A percentile compares a stretch with the other conserved stretches of the same genome.
phyloP scores from a whole-genome alignment of 2,797 vertebrate species.

The Anniella stebbinsi region DNA sequence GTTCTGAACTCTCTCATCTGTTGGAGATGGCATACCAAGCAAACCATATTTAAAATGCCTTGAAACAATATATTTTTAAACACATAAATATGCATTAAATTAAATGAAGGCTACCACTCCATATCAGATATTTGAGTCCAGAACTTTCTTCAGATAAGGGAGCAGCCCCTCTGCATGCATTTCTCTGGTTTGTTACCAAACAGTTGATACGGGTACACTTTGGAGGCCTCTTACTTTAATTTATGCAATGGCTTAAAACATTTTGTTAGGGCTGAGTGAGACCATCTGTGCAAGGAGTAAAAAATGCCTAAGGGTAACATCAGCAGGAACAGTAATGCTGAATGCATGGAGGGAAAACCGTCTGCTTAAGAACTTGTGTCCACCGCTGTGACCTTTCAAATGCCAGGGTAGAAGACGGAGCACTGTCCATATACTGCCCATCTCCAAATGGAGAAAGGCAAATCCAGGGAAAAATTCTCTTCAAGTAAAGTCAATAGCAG shows the following conservation, averaged over 20 bases:
- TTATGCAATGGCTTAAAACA: slow-evolving; percentile 83
- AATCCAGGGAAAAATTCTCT: not conserved
- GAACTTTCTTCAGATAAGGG: slow-evolving; percentile 2
- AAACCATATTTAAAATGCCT: not conserved
- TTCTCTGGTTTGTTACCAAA: slow-evolving; percentile 55
- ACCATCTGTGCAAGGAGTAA: slow-evolving; percentile 83
- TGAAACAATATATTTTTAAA: not conserved
- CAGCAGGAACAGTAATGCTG: slow-evolving; percentile 76
- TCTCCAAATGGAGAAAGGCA: slow-evolving; percentile 67
- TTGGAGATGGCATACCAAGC: not conserved
- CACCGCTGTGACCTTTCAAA: slow-evolving; percentile 79
- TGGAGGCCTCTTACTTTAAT: slow-evolving; percentile 80
- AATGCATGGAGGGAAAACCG: slow-evolving; percentile 70
- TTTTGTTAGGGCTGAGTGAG: slow-evolving; percentile 84
- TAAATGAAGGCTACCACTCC: too few species aligned
- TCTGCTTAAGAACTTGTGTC: slow-evolving; percentile 71
- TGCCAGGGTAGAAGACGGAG: slow-evolving; percentile 68
- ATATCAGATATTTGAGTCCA: not conserved
- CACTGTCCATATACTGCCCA: slow-evolving; percentile 70
- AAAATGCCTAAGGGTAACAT: slow-evolving; percentile 83
- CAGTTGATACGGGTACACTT: slow-evolving; percentile 75
- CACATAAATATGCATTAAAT: not conserved
- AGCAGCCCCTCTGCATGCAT: not conserved
- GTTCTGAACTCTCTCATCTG: too few species aligned
- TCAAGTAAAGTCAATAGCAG: not conserved